Base-by-base conservation (phyloP, 2,888 invertebrate genomes). In the Bhutanitis thaidina region DNA sequence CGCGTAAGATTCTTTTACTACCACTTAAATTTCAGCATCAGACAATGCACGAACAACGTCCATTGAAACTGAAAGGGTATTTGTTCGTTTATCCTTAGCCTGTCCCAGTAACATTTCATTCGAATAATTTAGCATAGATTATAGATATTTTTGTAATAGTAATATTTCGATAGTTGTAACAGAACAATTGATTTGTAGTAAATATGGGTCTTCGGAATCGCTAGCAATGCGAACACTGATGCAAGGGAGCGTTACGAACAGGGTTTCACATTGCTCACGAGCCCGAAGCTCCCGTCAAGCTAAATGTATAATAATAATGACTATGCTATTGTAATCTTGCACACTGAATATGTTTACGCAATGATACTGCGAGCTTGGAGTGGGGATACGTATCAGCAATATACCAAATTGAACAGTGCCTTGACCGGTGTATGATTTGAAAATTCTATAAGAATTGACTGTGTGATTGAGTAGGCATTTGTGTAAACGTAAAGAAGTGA, bases 71-170 rank as follows among this genome's bases (percentile, higher is more conserved):
- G 67, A 68, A 74, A 78, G 69, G 81, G 87, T 87, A 87, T 86
- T 78, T 87, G 86, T 84, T 85, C 20, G 88, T 85, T 83, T 60
- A 77, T 88, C 87, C 86, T 87, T 87, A 87, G 87, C 88, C 85
- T 86, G 70, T 81, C 80, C 74, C 80, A 83, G 74, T 80, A 85
- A 82, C 77, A 71, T 70, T 79, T 80, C 77, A 74, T 78, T 81
- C 71, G 66, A 75, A 77, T 83, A 78, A 80, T 80, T 82, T 85
- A 88, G 84, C 73, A 80, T 87, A 87, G 85, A 77, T 68, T 56
- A 87, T 83, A 87, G 80, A 86, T 88, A 88, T 88, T 87, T 89
- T 89, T 88, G 72, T 88, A 88, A 87, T 84, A 84, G 80, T 82
- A 77, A 80, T 75, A 78, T 80, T 79, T 83, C 78, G 72, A 77